A percentile compares a stretch with the other conserved stretches of the same genome.
Evolutionary conservation across 2,797 vertebrate genomes (phyloP).

Genomic region (Halcyon smyrnensis): DNA sequence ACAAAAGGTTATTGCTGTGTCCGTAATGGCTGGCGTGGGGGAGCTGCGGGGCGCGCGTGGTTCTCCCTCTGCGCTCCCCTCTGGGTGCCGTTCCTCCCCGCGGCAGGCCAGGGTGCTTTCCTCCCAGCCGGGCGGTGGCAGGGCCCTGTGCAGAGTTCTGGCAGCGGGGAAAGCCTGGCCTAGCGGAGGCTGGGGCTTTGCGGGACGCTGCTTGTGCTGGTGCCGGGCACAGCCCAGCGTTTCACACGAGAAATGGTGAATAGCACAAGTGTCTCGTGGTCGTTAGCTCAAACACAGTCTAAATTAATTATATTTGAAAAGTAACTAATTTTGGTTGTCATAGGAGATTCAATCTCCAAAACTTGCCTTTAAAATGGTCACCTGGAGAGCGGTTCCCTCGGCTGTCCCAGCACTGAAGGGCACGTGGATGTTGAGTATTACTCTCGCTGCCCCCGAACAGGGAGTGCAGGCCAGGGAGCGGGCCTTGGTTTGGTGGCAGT

Average conservation of each 20-base stretch:
- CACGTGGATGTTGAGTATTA: accelerated
- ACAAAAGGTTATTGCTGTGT: slow-evolving; percentile 87
- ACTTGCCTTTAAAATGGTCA: neutral
- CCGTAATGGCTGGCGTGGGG: neutral
- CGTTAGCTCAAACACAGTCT: neutral
- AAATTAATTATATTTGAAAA: neutral
- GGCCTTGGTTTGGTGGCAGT: neutral
- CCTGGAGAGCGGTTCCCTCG: neutral
- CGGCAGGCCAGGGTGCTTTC: neutral
- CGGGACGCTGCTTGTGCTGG: neutral
- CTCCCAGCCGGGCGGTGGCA: neutral
- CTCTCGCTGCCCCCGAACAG: accelerated
- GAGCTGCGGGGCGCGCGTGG: neutral
- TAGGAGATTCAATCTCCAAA: neutral
- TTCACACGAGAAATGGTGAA: neutral
- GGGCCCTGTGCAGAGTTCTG: neutral
- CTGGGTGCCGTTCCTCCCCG: neutral
- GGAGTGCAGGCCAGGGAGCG: neutral
- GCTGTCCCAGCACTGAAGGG: neutral
- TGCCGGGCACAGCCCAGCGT: neutral
- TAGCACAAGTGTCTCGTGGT: accelerated
- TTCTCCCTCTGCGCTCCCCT: neutral
- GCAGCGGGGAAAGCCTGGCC: neutral
- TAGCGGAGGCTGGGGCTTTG: neutral
- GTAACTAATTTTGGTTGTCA: neutral